phyloP scores from a whole-genome alignment of 2,113 vertebrate species.

The Lethenteron reissneri region DNA sequence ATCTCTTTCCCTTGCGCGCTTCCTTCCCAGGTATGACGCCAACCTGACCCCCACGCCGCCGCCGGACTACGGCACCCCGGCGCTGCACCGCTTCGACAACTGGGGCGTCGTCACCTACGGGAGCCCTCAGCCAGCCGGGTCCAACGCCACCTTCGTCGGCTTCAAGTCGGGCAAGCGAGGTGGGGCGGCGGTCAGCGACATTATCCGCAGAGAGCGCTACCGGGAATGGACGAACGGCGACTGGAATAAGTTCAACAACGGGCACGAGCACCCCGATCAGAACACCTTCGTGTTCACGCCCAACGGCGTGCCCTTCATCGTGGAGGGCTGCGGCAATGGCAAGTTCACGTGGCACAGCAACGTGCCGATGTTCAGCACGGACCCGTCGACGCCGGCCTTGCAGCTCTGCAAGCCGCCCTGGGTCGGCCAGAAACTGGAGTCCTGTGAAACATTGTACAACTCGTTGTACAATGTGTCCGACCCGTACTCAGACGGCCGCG shows the following conservation, averaged over 20 bases:
- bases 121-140: conserved; percentile 43
- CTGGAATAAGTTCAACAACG: conserved; percentile 88
- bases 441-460: conserved; percentile 18
- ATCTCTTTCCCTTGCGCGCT: too few species aligned
- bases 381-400: conserved; percentile 30
- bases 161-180: conserved; percentile 96
- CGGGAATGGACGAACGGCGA: conserved; percentile 55
- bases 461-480: conserved; percentile 15
- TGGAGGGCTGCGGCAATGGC: conserved; percentile 78
- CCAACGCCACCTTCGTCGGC: conserved; percentile 63
- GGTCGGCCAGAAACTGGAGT: conserved; percentile 81
- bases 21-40: conserved; percentile 57
- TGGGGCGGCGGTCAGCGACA: conserved; percentile 68
- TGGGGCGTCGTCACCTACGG: conserved; percentile 95
- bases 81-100: conserved; percentile 76
- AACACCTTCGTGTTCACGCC: conserved; percentile 89
- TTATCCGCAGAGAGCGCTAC: conserved; percentile 75
- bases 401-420: conserved; percentile 70
- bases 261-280: conserved; percentile 87
- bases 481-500: conserved; percentile 35
- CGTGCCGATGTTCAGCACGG: conserved; percentile 47
- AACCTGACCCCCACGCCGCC: conserved; percentile 43
- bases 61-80: conserved; percentile 45
- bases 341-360: conserved; percentile 87
- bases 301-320: conserved; percentile 74